These are phyloP conservation scores for Gracilinanus agilis DNA, from an alignment of 2,113 vertebrate species.

Conservation along the genomic window DNA sequence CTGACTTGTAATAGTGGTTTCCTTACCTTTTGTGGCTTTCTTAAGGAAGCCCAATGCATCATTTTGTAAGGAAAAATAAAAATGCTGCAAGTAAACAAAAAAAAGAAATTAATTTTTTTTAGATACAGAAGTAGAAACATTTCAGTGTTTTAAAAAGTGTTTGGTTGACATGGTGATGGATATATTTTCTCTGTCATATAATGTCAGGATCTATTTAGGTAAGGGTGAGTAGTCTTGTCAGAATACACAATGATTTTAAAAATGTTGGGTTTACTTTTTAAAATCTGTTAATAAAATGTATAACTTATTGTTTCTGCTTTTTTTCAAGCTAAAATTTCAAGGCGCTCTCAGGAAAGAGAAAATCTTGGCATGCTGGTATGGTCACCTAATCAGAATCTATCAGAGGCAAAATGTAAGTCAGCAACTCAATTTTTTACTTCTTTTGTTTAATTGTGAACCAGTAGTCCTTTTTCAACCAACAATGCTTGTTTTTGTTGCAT, in stretches of 20 bases:
- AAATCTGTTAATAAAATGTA: slow-evolving; percentile 19
- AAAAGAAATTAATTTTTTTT: neutral
- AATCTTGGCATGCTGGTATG: slow-evolving; percentile 98
- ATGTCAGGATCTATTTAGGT: neutral
- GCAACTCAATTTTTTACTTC: slow-evolving; percentile 36
- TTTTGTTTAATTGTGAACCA: neutral
- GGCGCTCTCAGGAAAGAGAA: slow-evolving; percentile 92
- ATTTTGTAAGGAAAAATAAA: too few relatives aligned
- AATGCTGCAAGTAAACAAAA: neutral
- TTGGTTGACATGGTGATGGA: neutral
- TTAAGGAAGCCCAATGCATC: neutral
- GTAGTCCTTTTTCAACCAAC: neutral
- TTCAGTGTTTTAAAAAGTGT: neutral
- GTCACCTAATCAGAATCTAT: slow-evolving; percentile 94
- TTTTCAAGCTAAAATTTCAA: slow-evolving; percentile 89
- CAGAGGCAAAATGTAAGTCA: slow-evolving; percentile 95
- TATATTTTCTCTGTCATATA: neutral
- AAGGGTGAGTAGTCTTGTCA: neutral
- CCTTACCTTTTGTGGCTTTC: neutral
- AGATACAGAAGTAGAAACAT: neutral
- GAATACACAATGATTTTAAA: neutral
- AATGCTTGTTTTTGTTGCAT: neutral
- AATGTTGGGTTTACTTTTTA: neutral
- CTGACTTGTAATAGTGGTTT: neutral
- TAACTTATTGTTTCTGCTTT: slow-evolving; percentile 49